Evolutionary conservation across 1,140 invertebrate species (phyloP), one percentile per base, ranked within the genome.

Genomic region (Ganaspis sp.): DNA sequence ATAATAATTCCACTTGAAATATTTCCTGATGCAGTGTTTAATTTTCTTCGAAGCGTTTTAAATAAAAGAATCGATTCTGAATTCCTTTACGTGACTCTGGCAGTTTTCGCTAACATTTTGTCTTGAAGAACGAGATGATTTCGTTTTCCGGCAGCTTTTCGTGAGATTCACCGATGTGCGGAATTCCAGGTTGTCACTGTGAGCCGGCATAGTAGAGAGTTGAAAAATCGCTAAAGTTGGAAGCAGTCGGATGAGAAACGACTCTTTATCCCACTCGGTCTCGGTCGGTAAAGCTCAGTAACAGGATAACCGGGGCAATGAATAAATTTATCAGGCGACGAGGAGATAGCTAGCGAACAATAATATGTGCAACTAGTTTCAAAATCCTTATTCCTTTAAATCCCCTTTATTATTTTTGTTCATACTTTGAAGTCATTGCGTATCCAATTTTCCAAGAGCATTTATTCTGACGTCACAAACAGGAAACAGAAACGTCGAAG

Each of bases 301-400:
- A 90, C 88, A 86, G 81, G 84, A 86, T 90, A 90, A 90, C 76
- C 84, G 83, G 83, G 75, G 84, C 87, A 88, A 90, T 90, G 89
- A 90, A 90, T 90, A 90, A 90, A 90, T 90, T 90, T 90, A 84
- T 80, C 77, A 81, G 79, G 76, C 79, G 76, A 80, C 81, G 83
- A 86, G 83, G 80, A 82, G 76, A 85, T 88, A 77, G 73, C 74
- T 75, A 74, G 81, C 81, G 82, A 86, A 81, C 84, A 83, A 84
- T 87, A 87, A 87, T 86, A 85, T 85, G 83, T 86, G 26, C 23
- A 64, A n/a, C 58, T 64, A 15, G 29, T 64, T 8, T 29, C 9
- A 23, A 9, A 21, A 23, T 19, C 9, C 21, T 58, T 26, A 12
- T 54, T 23, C 0, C 9, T 45, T 45, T 2, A 49, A 49, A 17